phyloP scores from a whole-genome alignment of 2,797 vertebrate species.

The Enteromius afrohamiltoni region DNA sequence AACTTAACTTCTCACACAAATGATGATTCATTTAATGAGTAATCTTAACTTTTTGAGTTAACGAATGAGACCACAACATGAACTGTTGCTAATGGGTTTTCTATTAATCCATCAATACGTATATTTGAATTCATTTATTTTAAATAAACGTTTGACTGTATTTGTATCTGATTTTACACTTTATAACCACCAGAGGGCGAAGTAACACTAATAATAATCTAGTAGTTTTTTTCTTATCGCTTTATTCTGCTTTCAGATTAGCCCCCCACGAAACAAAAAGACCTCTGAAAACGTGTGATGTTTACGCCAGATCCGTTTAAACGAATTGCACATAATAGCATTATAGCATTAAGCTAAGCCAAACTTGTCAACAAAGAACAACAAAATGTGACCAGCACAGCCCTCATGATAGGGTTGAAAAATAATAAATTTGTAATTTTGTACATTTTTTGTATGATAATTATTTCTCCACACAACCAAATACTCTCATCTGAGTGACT shows the following conservation, averaged over 20 bases:
- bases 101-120: background rate
- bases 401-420: too few relatives aligned
- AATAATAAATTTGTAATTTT: too few relatives aligned
- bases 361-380: too few relatives aligned
- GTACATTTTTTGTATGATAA: too few relatives aligned
- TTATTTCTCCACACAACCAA: background rate
- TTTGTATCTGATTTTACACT: background rate
- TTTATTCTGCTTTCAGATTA: background rate
- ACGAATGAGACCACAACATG: background rate
- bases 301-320: fast-evolving
- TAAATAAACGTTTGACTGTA: background rate
- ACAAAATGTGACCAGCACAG: too few relatives aligned
- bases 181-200: background rate
- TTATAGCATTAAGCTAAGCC: too few relatives aligned
- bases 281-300: background rate
- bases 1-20: background rate
- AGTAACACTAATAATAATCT: background rate
- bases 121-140: background rate
- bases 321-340: too few relatives aligned
- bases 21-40: background rate
- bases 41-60: background rate
- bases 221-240: too few relatives aligned
- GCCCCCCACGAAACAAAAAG: background rate
- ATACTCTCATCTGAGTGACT: background rate
- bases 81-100: background rate